Evolutionary conservation across 1,140 invertebrate genomes (phyloP), one percentile per base, ranked within the genome.

Genomic region (Drosophila suzukii): DNA sequence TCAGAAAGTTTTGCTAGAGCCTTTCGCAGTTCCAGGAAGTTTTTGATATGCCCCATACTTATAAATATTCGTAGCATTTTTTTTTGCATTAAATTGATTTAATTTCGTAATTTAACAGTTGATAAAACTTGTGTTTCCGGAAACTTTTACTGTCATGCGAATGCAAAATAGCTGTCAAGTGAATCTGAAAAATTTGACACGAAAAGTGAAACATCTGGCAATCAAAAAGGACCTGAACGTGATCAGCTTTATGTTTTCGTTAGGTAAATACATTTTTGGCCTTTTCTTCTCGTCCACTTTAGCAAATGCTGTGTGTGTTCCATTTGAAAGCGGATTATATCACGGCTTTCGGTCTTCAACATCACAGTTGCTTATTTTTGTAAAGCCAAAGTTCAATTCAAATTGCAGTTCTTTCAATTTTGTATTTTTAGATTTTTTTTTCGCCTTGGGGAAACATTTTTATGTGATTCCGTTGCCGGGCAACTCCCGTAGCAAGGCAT

Each of bases 281-380:
- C 15, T 30, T 36, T 39, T n/a, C 13, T 36, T 12, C 11, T 15
- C n/a, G 15, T 15, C 7, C 6, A 17, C 24, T 15, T 49, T 49
- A 5, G 27, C 49, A 54, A n/a, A 20, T 13, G 17, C 17, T 34
- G 30, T 13, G 12, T 36, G 30, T 34, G 47, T 17, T 27, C 27
- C 11, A 24, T 34, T 13, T 15, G 0, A 71, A 71, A 71, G 36
- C 65, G 51, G 67, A 71, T 71, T 71, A 50, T 36, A 58, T 68
- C 24, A 17, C 11, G 11, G 13, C 27, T 12, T 49, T 41, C 3
- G 24, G 27, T 34, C 5, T 30, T 59, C 6, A 43, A 60, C 55
- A 32, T 20, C 24, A 20, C 27, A 27, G 32, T 30, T 63, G 17
- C 17, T 34, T 24, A 53, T 27, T 58, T 59, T n/a, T 34, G 17